Base-by-base conservation (phyloP, 2,113 vertebrate species). In the Sylvilagus bachmani region DNA sequence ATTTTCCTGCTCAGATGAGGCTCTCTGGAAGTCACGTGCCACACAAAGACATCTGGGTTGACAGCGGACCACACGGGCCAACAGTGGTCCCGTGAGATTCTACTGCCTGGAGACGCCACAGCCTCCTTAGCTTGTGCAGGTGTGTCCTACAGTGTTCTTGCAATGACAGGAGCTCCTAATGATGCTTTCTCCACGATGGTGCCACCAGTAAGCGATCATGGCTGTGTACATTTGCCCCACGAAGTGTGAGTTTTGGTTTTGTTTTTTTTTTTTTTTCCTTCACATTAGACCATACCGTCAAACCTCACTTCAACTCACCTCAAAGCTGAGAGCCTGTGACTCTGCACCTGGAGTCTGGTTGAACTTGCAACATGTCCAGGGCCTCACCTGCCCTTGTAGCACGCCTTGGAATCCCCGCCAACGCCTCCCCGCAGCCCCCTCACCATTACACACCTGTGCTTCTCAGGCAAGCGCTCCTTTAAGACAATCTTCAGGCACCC, bases 261-360 rank as follows among this genome's bases (percentile, higher is more conserved):
- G 64, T 51, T 44, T 22, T 24, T 75, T 67, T 29, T 70, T 38
- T 73, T 81, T 86, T 10, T 55, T 89, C 36, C 36, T 31, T 79
- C 66, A 10, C 16, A 10, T 74, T 79, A 74, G 69, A 86, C 53
- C 1, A 27, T 4, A 58, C 0, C 29, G 29, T 84, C 85, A 92
- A 78, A 38, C 9, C 71, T 86, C n/a, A 79, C 29, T 83, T 94
- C 19, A 5, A 55, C n/a, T 77, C 88, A 83, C 58, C n/a, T 75
- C 58, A 71, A 67, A 91, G 29, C n/a, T 36, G 31, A 73, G 2
- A 22, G 82, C 49, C 67, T 4, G 62, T 85, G 92, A 74, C n/a
- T 44, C 66, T 8, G 49, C 27, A 77, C 33, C 31, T 49, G 51
- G 16, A 58, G 31, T 79, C 64, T 31, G 51, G 10, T 53, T 85